Conservation (phyloP, 2,888 invertebrate species). For the Portevinia maculata region DNA sequence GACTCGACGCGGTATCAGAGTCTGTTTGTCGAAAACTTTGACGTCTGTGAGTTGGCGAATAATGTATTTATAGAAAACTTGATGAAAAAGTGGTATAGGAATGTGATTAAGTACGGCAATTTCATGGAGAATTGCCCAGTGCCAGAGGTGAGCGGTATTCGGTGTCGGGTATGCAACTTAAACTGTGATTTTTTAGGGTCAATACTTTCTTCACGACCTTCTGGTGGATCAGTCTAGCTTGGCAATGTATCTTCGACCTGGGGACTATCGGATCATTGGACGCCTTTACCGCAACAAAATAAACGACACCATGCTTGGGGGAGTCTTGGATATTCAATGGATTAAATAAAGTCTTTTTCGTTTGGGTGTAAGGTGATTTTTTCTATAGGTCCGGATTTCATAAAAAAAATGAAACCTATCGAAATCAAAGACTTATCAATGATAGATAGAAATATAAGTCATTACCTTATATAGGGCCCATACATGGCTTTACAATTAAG, state of each 20-base stretch:
- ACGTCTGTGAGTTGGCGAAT: constrained; percentile 76
- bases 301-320: constrained; percentile 27
- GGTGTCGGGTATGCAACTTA: too few species aligned
- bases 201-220: constrained; percentile 44
- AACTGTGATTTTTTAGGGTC: constrained; percentile 48
- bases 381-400: too few species aligned
- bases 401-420: too few species aligned
- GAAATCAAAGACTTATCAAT: too few species aligned
- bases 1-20: constrained; percentile 73
- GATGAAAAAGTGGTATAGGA: constrained; percentile 64
- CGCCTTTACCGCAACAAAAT: constrained; percentile 29
- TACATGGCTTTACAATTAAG: too few species aligned
- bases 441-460: too few species aligned
- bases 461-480: too few species aligned
- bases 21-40: constrained; percentile 75
- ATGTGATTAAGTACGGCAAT: constrained; percentile 60
- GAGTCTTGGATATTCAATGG: constrained; percentile 44
- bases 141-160: constrained; percentile 27
- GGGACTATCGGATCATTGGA: constrained; percentile 46
- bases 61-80: constrained; percentile 47
- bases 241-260: constrained; percentile 52
- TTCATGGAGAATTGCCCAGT: constrained; percentile 73
- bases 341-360: constrained; percentile 14
- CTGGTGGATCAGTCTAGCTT: constrained; percentile 43
- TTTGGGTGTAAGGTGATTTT: too few species aligned